Conservation (phyloP, 2,888 invertebrate genomes). For the Cremastobaeus sp. region DNA sequence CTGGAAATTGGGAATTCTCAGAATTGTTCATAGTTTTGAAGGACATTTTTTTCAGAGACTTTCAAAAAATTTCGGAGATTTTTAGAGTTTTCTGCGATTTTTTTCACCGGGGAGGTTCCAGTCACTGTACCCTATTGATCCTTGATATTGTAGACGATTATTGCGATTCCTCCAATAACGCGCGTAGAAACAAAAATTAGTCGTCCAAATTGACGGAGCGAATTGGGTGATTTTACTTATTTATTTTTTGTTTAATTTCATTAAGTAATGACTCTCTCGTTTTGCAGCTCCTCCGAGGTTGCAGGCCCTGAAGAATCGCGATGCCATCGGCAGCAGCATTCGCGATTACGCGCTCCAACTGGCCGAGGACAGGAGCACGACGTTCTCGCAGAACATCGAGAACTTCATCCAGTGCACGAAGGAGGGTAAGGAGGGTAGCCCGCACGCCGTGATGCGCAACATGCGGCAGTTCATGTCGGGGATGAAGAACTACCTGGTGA, state of each 20-base stretch:
- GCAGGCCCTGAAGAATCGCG: constrained; percentile 83
- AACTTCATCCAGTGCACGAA: constrained; percentile 95
- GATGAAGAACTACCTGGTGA: constrained; percentile 97
- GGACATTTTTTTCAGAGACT: no score
- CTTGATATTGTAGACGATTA: no score
- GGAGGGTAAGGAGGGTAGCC: constrained; percentile 92
- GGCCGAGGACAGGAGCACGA: constrained; percentile 90
- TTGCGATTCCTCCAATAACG: no score
- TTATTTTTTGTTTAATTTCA: no score
- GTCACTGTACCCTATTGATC: no score
- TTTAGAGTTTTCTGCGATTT: no score
- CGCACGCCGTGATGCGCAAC: constrained; percentile 92
- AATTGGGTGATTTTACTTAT: no score
- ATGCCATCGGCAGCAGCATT: constrained; percentile 84
- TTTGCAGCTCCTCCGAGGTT: constrained; percentile 87
- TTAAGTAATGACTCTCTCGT: background rate
- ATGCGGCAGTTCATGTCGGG: constrained; percentile 98
- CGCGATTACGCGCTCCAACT: constrained; percentile 88
- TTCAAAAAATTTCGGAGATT: no score
- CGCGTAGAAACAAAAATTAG: no score
- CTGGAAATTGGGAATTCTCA: no score
- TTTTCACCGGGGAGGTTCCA: no score
- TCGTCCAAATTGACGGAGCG: background rate
- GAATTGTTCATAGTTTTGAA: no score
- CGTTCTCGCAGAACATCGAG: constrained; percentile 94